These are phyloP conservation scores for Hymenopus coronatus DNA, from an alignment of 2,888 invertebrate genomes.

Conservation along the genomic window DNA sequence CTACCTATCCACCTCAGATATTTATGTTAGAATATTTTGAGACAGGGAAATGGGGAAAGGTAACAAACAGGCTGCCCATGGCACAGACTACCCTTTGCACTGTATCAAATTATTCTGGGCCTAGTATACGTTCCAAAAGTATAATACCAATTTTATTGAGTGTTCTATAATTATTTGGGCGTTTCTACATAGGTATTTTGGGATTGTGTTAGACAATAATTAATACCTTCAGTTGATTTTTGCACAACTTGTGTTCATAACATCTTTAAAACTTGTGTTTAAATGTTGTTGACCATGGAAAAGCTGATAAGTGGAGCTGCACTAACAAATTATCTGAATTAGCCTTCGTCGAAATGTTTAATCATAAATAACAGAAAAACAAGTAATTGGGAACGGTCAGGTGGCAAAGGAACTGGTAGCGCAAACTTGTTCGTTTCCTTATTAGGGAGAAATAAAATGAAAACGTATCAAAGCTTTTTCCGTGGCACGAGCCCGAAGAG, in stretches of 20 bases:
- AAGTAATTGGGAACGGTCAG: neutral
- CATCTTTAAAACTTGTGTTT: neutral
- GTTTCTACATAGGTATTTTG: too few relatives aligned
- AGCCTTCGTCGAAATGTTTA: neutral
- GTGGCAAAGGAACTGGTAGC: neutral
- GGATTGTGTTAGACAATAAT: too few relatives aligned
- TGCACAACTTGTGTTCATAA: neutral
- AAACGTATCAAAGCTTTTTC: neutral
- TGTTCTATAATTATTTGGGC: too few relatives aligned
- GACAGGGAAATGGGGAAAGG: too few relatives aligned
- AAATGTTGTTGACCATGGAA: neutral
- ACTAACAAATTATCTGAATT: neutral
- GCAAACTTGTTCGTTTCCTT: neutral
- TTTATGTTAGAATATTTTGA: too few relatives aligned
- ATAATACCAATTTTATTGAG: too few relatives aligned
- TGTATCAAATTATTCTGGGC: too few relatives aligned
- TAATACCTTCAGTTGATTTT: too few relatives aligned
- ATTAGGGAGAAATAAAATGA: neutral
- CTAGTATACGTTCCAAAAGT: too few relatives aligned
- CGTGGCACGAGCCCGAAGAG: neutral
- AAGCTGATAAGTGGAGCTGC: neutral
- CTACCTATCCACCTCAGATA: too few relatives aligned
- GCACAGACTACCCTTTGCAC: too few relatives aligned
- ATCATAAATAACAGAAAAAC: neutral
- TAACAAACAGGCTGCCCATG: too few relatives aligned